Conservation (phyloP, 2,113 vertebrate species). For the Vulpes ferrilata region DNA sequence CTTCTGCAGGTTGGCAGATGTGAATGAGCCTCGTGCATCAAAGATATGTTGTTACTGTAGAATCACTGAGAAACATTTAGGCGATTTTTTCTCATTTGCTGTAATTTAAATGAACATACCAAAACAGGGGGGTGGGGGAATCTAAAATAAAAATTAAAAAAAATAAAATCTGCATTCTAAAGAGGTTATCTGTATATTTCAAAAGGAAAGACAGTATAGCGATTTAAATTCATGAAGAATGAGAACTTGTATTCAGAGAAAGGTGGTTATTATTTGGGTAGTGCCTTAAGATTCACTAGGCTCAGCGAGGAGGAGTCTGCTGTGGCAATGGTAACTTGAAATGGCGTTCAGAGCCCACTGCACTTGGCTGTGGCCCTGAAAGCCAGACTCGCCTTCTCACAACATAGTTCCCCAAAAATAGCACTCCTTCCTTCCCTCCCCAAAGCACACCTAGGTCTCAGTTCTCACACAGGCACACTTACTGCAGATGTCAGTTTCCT, state of each 20-base stretch:
- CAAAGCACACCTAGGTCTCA: not conserved
- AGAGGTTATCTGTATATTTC: not conserved
- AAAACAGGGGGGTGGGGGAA: not conserved
- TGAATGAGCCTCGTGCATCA: constrained; percentile 2
- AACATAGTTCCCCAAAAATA: not conserved
- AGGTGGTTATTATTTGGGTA: not conserved
- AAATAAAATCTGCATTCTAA: not conserved
- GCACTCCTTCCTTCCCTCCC: not conserved
- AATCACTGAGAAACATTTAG: not conserved
- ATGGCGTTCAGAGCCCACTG: not conserved
- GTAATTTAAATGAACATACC: not conserved
- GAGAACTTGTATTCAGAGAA: constrained; percentile 44
- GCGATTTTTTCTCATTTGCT: not conserved
- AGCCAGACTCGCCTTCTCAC: not conserved
- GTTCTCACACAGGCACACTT: not conserved
- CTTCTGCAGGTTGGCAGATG: not conserved
- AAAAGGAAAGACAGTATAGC: not conserved
- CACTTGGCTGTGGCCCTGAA: not conserved
- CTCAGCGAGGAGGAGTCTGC: not conserved
- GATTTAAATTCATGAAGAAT: not conserved
- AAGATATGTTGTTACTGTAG: not conserved
- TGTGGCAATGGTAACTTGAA: constrained; percentile 28
- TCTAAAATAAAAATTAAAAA: constrained; percentile 33
- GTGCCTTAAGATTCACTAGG: constrained; percentile 11
- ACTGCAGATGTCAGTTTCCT: not conserved